Base-by-base conservation (phyloP, 1,140 invertebrate species). In the Manduca sexta region DNA sequence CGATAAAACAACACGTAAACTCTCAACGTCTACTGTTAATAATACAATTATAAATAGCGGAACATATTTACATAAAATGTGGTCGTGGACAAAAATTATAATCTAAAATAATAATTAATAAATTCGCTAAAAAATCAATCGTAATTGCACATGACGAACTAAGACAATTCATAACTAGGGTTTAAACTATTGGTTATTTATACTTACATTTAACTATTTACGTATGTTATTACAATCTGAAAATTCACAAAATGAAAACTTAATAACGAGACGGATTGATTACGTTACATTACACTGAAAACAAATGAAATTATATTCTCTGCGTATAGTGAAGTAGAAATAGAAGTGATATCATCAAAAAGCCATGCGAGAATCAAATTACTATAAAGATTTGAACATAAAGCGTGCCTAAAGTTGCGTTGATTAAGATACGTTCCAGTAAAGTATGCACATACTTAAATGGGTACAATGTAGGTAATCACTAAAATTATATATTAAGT, bases 401-500 rank as follows among this genome's bases (percentile, higher is more conserved):
- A 10, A 17, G 15, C 15, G 2, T 40, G 38, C 17, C 38, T 40
- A 18, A 40, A 17, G 13, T 44, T 72, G 72, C 77, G 55, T 73
- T 71, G 66, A 78, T 69, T 78, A 75, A 72, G 67, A 74, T 78
- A 75, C 64, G 74, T 70, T 65, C 61, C 74, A 74, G 76, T 80
- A 80, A 80, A 81, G 57, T 84, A 80, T 73, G 80, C 64, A 68
- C 68, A 65, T 82, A 83, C 64, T 57, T 68, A 79, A 80, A 67
- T 75, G 75, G 77, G 74, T 82, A 81, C 58, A 78, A 80, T 78
- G 74, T 78, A 75, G 64, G 68, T 82, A 74, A 64, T 55, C 74
- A 81, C 78, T 82, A 81, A 84, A 81, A 84, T 84, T 81, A 82
- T 84, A 82, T 79, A 78, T 74, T 71, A 78, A 70, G 47, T 79